Evolutionary conservation across 2,797 vertebrate genomes (phyloP).

Genomic region (Pelobates cultripes): DNA sequence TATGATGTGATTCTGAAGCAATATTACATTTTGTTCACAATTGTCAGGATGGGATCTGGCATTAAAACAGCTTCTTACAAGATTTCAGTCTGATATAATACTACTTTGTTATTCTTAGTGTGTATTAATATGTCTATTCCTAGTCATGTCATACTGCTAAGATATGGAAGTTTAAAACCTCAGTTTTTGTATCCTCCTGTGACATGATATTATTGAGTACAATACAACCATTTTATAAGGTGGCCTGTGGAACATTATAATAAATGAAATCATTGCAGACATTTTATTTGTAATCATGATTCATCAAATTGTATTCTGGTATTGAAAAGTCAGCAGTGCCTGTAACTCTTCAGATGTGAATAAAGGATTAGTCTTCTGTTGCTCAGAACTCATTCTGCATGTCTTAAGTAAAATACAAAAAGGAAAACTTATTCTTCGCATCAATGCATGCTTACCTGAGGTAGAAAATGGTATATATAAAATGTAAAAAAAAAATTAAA

Average conservation of each 20-base stretch:
- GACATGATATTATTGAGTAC: neutral
- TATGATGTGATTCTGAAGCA: too few relatives aligned
- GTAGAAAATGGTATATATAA: too few relatives aligned
- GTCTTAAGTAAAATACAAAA: conserved; percentile 19
- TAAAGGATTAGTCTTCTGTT: conserved; percentile 8
- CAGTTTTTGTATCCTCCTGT: neutral
- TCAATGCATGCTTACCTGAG: too few relatives aligned
- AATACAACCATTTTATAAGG: neutral
- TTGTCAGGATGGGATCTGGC: too few relatives aligned
- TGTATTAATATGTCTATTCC: neutral
- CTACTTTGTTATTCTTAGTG: neutral
- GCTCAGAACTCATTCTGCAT: conserved; percentile 2
- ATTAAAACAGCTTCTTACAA: neutral
- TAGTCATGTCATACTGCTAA: neutral
- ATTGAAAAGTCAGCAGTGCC: conserved; percentile 26
- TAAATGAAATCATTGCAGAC: neutral
- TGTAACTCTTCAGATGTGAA: conserved; percentile 2
- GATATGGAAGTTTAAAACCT: neutral
- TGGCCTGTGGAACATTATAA: neutral
- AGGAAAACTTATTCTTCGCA: neutral
- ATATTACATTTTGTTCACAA: too few relatives aligned
- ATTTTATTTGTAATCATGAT: conserved; percentile 26
- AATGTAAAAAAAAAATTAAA: too few relatives aligned
- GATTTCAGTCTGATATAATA: neutral
- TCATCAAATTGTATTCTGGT: conserved; percentile 19